phyloP scores from a whole-genome alignment of 2,797 vertebrate genomes.

The Hippopotamyrus pictus region DNA sequence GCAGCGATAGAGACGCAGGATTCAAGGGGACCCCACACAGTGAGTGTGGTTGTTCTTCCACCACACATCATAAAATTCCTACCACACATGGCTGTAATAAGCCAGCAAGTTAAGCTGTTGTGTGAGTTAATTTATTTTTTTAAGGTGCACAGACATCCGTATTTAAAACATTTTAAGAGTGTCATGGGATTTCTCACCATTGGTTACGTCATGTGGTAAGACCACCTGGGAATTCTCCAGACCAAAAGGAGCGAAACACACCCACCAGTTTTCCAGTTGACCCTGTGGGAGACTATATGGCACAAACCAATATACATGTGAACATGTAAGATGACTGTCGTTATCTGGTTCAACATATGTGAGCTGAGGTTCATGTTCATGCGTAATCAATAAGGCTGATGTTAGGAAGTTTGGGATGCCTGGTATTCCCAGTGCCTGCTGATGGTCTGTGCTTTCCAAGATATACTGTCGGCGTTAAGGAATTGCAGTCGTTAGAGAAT shows the following conservation, averaged over 20 bases:
- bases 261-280: neutral
- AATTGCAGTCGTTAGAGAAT: slow-evolving; percentile 36
- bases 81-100: slow-evolving; percentile 72
- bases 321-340: neutral
- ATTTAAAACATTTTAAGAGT: slow-evolving; percentile 68
- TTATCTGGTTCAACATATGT: neutral
- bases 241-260: neutral
- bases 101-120: slow-evolving; percentile 70
- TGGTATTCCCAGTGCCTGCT: slow-evolving; percentile 23
- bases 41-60: slow-evolving; percentile 50
- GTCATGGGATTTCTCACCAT: slow-evolving; percentile 53
- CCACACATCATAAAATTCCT: slow-evolving; percentile 53
- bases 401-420: slow-evolving; percentile 13
- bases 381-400: slow-evolving; percentile 22
- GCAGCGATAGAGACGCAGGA: slow-evolving; percentile 51
- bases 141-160: slow-evolving; percentile 69
- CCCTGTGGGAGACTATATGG: neutral
- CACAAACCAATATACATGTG: neutral
- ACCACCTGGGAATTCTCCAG: slow-evolving; percentile 60
- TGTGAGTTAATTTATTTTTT: slow-evolving; percentile 36
- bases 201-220: slow-evolving; percentile 51
- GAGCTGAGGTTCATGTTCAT: neutral
- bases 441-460: slow-evolving; percentile 30
- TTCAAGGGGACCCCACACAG: slow-evolving; percentile 66
- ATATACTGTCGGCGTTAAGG: slow-evolving; percentile 40